phyloP scores from a whole-genome alignment of 2,113 vertebrate species.

The Chrysochloris asiatica region DNA sequence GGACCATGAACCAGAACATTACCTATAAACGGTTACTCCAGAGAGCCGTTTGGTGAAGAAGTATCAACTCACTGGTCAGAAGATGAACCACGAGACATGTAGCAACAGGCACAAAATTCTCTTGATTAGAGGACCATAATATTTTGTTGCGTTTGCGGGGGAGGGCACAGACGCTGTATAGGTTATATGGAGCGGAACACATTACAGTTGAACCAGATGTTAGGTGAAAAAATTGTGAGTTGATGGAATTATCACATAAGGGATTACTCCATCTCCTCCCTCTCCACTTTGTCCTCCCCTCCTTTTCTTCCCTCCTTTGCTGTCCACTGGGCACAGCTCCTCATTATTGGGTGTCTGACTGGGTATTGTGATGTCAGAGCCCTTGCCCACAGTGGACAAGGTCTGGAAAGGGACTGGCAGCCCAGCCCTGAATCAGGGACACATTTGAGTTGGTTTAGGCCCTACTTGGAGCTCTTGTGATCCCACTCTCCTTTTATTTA shows the following conservation, averaged over 20 bases:
- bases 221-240: constrained; percentile 60
- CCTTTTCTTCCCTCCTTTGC: constrained; percentile 72
- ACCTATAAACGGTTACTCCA: constrained; percentile 53
- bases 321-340: constrained; percentile 54
- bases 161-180: constrained; percentile 63
- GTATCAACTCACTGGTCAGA: constrained; percentile 59
- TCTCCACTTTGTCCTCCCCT: constrained; percentile 66
- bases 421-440: background rate
- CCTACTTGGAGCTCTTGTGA: background rate
- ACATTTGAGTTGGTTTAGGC: no score
- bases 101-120: constrained; percentile 53
- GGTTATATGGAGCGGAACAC: constrained; percentile 68
- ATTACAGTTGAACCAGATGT: constrained; percentile 74
- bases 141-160: constrained; percentile 47
- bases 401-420: background rate
- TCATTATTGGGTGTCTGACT: constrained; percentile 65
- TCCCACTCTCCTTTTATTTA: accelerated
- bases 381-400: background rate
- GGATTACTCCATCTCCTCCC: constrained; percentile 74
- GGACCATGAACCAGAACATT: background rate
- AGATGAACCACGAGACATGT: constrained; percentile 10
- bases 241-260: constrained; percentile 72
- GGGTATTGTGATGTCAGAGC: constrained; percentile 77
- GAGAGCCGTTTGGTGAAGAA: constrained; percentile 59
- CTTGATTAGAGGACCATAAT: constrained; percentile 66